Evolutionary conservation across 2,888 invertebrate genomes (phyloP).

Genomic region (Agrypnus murinus): DNA sequence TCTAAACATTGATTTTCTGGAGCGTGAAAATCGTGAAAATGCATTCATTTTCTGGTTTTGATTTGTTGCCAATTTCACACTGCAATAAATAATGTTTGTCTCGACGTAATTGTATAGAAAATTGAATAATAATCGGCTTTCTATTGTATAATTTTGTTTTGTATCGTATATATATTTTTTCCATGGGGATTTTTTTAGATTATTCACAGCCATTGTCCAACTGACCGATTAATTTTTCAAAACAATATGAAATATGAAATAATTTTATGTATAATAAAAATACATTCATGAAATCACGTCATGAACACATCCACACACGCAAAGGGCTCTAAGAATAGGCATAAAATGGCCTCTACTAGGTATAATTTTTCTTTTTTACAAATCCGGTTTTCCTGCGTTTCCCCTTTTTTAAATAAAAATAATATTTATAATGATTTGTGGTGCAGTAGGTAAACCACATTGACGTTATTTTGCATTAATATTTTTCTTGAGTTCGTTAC

Average conservation of each 20-base stretch:
- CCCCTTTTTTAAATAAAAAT: too few species aligned
- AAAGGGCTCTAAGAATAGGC: constrained; percentile 15
- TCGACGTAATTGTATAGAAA: background rate
- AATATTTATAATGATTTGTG: too few species aligned
- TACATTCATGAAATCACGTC: constrained; percentile 25
- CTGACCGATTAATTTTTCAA: constrained; percentile 17
- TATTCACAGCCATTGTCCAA: background rate
- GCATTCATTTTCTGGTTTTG: background rate
- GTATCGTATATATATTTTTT: too few species aligned
- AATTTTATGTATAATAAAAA: constrained; percentile 8
- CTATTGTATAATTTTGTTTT: too few species aligned
- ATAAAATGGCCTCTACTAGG: constrained; percentile 6
- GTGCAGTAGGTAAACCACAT: too few species aligned
- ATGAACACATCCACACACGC: constrained; percentile 18
- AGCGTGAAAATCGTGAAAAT: constrained; percentile 1
- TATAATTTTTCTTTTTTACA: too few species aligned
- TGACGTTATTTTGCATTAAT: too few species aligned
- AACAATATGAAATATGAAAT: constrained; percentile 14
- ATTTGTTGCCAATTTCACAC: constrained; percentile 6
- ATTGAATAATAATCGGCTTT: background rate
- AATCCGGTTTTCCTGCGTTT: too few species aligned
- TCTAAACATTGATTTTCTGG: background rate
- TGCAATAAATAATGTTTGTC: background rate
- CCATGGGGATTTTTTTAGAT: too few species aligned
- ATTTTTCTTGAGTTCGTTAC: too few species aligned